A percentile compares a stretch with the other conserved stretches of the same genome.
Conservation (phyloP, 2,888 invertebrate species). For the Schizaphis graminum region DNA sequence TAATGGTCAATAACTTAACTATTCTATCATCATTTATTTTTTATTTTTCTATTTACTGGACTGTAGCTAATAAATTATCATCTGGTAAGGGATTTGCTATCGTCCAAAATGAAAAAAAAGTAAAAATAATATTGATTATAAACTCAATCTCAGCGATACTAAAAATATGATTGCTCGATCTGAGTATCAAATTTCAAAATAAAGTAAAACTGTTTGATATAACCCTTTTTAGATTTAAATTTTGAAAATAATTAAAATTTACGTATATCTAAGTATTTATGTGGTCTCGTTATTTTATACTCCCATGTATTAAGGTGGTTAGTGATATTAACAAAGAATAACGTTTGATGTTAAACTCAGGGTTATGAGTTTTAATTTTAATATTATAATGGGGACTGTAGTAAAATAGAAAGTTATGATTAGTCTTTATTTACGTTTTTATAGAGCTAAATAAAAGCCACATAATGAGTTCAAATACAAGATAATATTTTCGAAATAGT, state of each 20-base stretch:
- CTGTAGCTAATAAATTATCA: background rate
- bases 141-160: conserved; percentile 8
- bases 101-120: background rate
- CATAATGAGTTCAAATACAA: conserved; percentile 27
- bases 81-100: background rate
- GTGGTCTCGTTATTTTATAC: background rate
- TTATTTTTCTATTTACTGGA: background rate
- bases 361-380: conserved; percentile 35
- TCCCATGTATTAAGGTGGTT: conserved; percentile 38
- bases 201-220: conserved; percentile 10
- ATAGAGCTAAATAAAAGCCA: conserved; percentile 9
- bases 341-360: conserved; percentile 15
- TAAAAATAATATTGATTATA: background rate
- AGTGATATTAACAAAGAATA: conserved; percentile 20
- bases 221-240: background rate
- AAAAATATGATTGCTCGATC: background rate
- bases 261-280: background rate
- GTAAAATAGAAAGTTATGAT: conserved; percentile 1
- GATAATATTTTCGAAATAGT: conserved; percentile 26
- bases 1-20: conserved; percentile 26
- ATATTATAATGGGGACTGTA: conserved; percentile 10
- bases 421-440: background rate
- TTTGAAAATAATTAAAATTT: background rate
- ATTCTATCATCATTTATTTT: conserved; percentile 26
- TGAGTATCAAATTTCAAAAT: background rate